Evolutionary conservation across 2,797 vertebrate genomes (phyloP).

Genomic region (Otolemur crassicaudatus): DNA sequence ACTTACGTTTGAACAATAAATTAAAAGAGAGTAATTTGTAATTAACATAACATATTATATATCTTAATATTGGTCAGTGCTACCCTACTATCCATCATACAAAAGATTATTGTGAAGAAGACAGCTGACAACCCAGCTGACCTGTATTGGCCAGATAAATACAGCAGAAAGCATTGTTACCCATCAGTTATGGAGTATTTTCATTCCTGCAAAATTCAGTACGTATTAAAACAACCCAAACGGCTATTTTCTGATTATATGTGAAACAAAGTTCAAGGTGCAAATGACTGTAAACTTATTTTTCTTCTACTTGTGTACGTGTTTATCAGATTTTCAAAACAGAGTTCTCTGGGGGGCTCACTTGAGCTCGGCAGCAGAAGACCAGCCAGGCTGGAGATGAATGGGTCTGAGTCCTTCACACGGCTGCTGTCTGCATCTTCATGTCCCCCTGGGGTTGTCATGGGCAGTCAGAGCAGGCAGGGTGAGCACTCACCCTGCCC

Average conservation of each 20-base stretch:
- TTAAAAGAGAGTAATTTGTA: background rate
- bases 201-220: background rate
- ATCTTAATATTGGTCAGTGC: background rate
- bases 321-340: background rate
- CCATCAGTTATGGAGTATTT: background rate
- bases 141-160: background rate
- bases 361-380: no score
- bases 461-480: background rate
- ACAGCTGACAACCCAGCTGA: background rate
- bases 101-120: background rate
- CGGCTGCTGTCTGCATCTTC: background rate
- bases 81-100: background rate
- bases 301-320: conserved; percentile 15
- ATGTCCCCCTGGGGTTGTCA: background rate
- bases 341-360: no score
- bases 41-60: background rate
- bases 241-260: background rate
- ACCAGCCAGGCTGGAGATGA: no score
- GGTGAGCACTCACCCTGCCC: background rate
- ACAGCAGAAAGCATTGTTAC: background rate
- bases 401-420: no score
- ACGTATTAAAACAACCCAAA: background rate
- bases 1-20: background rate
- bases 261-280: background rate
- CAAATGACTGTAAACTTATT: background rate